Conservation (phyloP, 2,888 invertebrate species). For the Heterodera filipjevi region DNA sequence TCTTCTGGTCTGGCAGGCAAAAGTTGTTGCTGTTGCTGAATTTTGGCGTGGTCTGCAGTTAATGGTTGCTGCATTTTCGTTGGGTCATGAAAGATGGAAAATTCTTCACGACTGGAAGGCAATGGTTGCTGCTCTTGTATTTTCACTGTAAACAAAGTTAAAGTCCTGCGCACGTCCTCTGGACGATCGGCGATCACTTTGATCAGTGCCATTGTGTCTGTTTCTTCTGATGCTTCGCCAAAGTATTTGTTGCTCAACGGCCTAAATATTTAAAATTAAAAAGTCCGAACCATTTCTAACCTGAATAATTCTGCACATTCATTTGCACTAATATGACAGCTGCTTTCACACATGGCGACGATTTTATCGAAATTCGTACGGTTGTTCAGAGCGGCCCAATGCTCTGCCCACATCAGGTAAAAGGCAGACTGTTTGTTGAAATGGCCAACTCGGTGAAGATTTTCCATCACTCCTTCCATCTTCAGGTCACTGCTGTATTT, state of each 20-base stretch:
- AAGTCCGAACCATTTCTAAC: not conserved
- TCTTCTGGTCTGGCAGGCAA: too few relatives aligned
- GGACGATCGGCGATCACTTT: conserved; percentile 16
- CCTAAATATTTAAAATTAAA: not conserved
- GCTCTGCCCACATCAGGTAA: conserved; percentile 34
- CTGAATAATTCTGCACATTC: conserved; percentile 16
- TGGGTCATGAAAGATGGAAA: not conserved
- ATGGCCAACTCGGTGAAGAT: conserved; percentile 41
- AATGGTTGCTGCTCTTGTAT: not conserved
- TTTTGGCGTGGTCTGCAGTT: not conserved
- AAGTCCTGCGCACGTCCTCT: not conserved
- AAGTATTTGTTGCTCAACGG: conserved; percentile 18
- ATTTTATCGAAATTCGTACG: conserved; percentile 21
- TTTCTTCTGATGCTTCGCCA: not conserved
- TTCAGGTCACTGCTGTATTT: conserved; percentile 44
- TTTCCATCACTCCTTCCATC: conserved; percentile 44
- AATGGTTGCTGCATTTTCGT: not conserved
- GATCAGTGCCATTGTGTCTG: conserved; percentile 13
- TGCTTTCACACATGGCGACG: conserved; percentile 19
- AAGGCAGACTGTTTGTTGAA: conserved; percentile 38
- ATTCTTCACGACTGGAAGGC: not conserved
- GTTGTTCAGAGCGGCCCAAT: conserved; percentile 30
- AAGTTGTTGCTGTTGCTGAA: too few relatives aligned
- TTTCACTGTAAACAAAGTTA: conserved; percentile 9
- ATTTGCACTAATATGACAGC: not conserved